Evolutionary conservation across 2,113 vertebrate genomes (phyloP).

Genomic region (Prionailurus bengalensis): DNA sequence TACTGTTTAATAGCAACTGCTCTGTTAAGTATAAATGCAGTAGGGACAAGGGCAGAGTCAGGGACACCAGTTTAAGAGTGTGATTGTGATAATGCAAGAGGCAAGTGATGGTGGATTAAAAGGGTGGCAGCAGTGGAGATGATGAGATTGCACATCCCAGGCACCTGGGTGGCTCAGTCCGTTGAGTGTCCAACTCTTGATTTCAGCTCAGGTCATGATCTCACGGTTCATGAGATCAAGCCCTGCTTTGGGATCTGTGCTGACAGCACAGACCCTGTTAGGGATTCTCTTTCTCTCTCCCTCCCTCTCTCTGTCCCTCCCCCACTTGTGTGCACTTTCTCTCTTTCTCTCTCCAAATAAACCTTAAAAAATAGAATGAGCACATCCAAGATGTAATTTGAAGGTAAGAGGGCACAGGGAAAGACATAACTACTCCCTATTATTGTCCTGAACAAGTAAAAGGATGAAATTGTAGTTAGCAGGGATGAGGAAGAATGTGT

Average conservation of each 20-base stretch:
- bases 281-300: too few species aligned
- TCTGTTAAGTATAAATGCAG: neutral
- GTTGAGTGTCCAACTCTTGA: too few species aligned
- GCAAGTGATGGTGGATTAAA: neutral
- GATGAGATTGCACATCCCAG: neutral
- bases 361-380: neutral
- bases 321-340: too few species aligned
- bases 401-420: neutral
- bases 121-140: neutral
- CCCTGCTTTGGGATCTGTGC: too few species aligned
- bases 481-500: neutral
- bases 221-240: too few species aligned
- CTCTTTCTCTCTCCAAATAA: too few species aligned
- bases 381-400: neutral
- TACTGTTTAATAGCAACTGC: neutral
- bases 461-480: neutral
- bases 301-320: too few species aligned
- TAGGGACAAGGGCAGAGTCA: neutral
- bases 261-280: too few species aligned
- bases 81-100: neutral
- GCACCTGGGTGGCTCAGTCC: too few species aligned
- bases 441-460: constrained; percentile 32
- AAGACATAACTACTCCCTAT: neutral
- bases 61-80: too few species aligned
- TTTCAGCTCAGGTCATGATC: too few species aligned